Evolutionary conservation across 2,888 invertebrate species (phyloP).

Genomic region (Ganaspis brasiliensis): DNA sequence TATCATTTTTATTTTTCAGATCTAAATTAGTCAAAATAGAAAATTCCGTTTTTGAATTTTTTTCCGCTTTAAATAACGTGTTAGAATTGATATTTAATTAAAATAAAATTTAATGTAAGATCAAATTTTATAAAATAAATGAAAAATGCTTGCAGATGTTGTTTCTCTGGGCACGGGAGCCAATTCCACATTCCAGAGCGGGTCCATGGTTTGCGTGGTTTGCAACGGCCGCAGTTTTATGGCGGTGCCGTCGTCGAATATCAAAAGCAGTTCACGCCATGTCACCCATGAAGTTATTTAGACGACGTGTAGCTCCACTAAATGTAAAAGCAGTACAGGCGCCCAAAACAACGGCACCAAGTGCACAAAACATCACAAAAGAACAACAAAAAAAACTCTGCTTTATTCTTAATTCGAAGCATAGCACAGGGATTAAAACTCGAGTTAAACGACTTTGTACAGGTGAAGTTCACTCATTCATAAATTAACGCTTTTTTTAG

Average conservation of each 20-base stretch:
- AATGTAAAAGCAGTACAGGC: not conserved
- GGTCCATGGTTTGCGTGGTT: constrained; percentile 78
- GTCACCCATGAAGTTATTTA: constrained; percentile 69
- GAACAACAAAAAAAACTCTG: constrained; percentile 49
- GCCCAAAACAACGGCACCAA: constrained; percentile 34
- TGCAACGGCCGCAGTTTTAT: constrained; percentile 73
- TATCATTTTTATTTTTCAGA: too few species aligned
- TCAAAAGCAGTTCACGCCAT: constrained; percentile 68
- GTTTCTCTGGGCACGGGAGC: constrained; percentile 75
- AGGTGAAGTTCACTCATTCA: constrained; percentile 1
- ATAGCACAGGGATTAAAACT: constrained; percentile 66
- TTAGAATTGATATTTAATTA: too few species aligned
- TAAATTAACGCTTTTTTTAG: not conserved
- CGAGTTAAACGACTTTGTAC: constrained; percentile 72
- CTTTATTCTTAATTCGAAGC: constrained; percentile 63
- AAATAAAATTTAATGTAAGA: not conserved
- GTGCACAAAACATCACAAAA: constrained; percentile 46
- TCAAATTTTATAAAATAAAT: not conserved
- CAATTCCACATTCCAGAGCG: constrained; percentile 67
- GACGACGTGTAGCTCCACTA: constrained; percentile 41
- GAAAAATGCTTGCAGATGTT: constrained; percentile 69
- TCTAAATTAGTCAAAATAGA: too few species aligned
- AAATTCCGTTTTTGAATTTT: too few species aligned
- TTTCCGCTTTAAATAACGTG: too few species aligned
- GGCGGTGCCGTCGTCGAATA: constrained; percentile 73